Conservation (phyloP, 2,113 vertebrate genomes). For the Ardeotis arabs region DNA sequence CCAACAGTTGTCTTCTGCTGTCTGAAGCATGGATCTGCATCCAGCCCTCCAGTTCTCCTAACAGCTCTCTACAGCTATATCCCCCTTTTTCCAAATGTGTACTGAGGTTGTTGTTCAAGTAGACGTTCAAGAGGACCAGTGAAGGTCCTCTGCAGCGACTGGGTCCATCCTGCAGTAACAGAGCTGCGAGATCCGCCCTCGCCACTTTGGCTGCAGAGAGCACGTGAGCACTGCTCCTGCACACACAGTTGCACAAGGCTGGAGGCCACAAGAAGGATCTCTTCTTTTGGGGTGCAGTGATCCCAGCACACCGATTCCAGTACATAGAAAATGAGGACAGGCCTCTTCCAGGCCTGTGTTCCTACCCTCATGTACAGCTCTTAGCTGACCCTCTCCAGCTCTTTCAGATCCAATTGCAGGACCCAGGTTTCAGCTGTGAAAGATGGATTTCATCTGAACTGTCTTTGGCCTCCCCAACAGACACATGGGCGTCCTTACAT, state of each 20-base stretch:
- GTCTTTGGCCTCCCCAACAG: background rate
- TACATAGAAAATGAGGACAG: background rate
- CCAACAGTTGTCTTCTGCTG: background rate
- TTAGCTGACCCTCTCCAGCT: background rate
- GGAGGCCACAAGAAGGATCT: background rate
- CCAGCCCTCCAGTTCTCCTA: background rate
- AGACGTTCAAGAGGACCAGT: too few relatives aligned
- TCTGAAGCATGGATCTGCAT: background rate
- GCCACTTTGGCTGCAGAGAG: too few relatives aligned
- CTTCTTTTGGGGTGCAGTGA: background rate
- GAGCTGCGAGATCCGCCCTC: background rate
- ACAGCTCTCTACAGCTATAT: background rate
- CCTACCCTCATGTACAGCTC: background rate
- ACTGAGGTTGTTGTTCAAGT: background rate
- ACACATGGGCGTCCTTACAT: background rate
- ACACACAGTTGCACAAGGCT: rapidly evolving
- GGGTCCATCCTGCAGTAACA: background rate
- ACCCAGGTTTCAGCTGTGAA: background rate
- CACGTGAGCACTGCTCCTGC: background rate
- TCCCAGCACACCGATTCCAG: background rate
- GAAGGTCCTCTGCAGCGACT: background rate
- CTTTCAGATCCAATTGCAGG: background rate
- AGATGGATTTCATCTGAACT: background rate
- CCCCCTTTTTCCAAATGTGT: background rate
- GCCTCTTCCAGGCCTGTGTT: background rate